phyloP scores from a whole-genome alignment of 2,113 vertebrate genomes.

The Marcusenius ussheri region DNA sequence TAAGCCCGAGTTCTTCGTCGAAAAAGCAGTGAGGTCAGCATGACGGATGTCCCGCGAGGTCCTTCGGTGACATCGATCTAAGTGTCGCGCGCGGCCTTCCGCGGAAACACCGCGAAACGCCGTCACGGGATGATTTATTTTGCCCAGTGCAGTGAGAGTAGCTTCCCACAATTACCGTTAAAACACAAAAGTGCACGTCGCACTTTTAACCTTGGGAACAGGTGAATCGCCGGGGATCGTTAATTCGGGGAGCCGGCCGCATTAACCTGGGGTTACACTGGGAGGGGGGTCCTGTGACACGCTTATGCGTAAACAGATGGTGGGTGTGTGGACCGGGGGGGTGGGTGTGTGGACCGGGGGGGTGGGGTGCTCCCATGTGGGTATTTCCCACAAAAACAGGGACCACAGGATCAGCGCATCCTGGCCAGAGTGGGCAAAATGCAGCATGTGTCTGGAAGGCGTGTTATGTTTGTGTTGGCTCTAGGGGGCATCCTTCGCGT shows the following conservation, averaged over 20 bases:
- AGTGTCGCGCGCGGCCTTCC: neutral
- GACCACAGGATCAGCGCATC: neutral
- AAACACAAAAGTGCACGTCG: slow-evolving; percentile 41
- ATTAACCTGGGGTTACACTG: slow-evolving; percentile 50
- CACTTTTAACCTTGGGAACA: slow-evolving; percentile 40
- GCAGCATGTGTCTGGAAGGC: neutral
- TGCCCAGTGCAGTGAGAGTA: slow-evolving; percentile 15
- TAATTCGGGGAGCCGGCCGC: slow-evolving; percentile 54
- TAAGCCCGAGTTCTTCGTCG: neutral
- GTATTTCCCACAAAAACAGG: neutral
- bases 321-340: neutral
- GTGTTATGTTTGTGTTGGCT: neutral
- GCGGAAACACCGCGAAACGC: neutral
- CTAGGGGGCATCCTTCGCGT: neutral
- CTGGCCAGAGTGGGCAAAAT: neutral
- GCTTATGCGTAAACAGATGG: neutral
- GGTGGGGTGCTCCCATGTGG: neutral
- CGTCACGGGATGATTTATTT: neutral
- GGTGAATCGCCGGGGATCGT: slow-evolving; percentile 53
- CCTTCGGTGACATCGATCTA: neutral
- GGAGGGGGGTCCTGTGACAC: slow-evolving; percentile 9
- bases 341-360: neutral
- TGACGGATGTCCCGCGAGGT: neutral
- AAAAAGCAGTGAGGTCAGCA: neutral
- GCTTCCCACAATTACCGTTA: slow-evolving; percentile 27